phyloP scores from a whole-genome alignment of 2,797 vertebrate genomes.

The Falco novaeseelandiae region DNA sequence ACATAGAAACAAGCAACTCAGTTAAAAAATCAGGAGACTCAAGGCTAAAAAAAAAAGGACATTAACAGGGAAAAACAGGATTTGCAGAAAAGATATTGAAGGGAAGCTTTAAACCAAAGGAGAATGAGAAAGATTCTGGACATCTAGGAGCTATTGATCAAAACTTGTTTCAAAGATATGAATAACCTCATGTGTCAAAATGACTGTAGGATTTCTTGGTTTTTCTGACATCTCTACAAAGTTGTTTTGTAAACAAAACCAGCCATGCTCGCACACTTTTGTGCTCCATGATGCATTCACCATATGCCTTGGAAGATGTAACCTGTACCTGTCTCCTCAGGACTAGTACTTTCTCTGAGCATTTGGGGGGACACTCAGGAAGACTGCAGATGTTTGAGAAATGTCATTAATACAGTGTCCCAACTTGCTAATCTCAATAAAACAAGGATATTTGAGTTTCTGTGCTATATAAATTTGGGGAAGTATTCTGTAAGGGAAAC shows the following conservation, averaged over 20 bases:
- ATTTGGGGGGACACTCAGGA: background rate
- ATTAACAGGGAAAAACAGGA: background rate
- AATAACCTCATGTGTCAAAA: background rate
- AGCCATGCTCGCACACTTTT: background rate
- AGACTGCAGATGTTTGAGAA: background rate
- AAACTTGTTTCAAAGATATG: background rate
- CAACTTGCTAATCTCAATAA: background rate
- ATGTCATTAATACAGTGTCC: background rate
- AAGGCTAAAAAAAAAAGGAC: background rate
- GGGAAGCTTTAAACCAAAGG: background rate
- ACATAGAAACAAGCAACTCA: background rate
- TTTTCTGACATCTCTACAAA: background rate
- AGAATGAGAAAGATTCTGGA: background rate
- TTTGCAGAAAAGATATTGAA: background rate
- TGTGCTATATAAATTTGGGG: background rate
- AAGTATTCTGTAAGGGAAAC: background rate
- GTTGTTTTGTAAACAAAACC: background rate
- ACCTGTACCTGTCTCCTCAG: background rate
- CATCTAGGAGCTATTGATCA: background rate
- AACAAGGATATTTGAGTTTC: background rate
- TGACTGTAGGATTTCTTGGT: background rate
- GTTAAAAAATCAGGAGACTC: background rate
- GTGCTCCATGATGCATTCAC: background rate
- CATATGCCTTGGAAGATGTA: background rate
- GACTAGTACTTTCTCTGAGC: background rate